Evolutionary conservation across 2,797 vertebrate species (phyloP).

Genomic region (Phalloptychus januarius): DNA sequence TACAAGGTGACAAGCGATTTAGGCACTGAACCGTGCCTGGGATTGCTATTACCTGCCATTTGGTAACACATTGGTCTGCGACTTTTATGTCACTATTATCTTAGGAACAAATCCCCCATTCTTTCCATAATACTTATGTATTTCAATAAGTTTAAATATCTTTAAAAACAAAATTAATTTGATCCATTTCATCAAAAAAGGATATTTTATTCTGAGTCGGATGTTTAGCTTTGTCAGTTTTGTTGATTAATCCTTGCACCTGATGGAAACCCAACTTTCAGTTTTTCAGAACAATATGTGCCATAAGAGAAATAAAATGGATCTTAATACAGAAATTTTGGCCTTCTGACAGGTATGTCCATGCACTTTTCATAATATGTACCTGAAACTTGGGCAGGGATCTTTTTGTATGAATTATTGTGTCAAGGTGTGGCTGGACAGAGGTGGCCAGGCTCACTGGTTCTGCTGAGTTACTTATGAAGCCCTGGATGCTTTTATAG

Average conservation of each 20-base stretch:
- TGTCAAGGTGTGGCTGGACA: background rate
- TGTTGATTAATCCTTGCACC: background rate
- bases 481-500: background rate
- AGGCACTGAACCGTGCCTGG: conserved; percentile 51
- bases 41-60: conserved; percentile 64
- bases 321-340: background rate
- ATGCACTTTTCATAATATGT: background rate
- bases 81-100: conserved; percentile 25
- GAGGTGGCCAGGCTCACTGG: background rate
- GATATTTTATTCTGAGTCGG: background rate
- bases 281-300: background rate
- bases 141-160: background rate
- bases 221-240: too few species aligned
- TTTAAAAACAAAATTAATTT: background rate
- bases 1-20: conserved; percentile 63
- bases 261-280: background rate
- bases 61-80: conserved; percentile 21
- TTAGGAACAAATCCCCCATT: background rate
- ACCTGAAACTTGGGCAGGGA: background rate
- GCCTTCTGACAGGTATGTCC: background rate
- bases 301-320: background rate
- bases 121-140: conserved; percentile 4
- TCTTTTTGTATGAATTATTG: background rate
- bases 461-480: background rate
- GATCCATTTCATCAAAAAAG: background rate